Base-by-base conservation (phyloP, 2,888 invertebrate species). In the Hedychridium roseum region DNA sequence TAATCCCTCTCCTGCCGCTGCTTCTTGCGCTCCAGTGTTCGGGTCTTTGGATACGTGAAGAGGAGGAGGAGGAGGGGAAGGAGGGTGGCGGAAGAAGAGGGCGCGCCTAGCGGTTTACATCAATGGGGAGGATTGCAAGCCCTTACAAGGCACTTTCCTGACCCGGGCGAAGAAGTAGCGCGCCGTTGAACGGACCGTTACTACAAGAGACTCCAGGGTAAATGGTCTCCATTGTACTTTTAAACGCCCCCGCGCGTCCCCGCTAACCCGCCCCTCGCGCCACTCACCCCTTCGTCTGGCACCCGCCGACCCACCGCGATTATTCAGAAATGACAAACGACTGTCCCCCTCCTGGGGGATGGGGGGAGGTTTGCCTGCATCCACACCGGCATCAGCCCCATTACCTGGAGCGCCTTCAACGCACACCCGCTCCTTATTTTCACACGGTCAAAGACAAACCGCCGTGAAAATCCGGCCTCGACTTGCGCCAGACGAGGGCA, bases 251-350 rank as follows among this genome's bases (percentile, higher is more conserved):
- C 47, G 50, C 56, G 43, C 51, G 3, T n/a, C 39, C 14, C 15
- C 17, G 27, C 26, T 38, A 15, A 15, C 27, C 27, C 28, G 12
- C 14, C 31, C 5, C 31, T 16, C 4, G 6, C 15, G 3, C 45
- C 12, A 18, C 17, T 26, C 40, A 17, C 35, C 23, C 27, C 20
- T 46, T 34, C 27, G n/a, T n/a, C n/a, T n/a, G n/a, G n/a, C 35
- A 39, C 43, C 45, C 37, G 37, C 42, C 40, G 50, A 60, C 57
- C 57, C 65, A 60, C 48, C 47, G 56, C 66, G 66, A 73, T 73
- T 73, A 73, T 70, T 73, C 70, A 69, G 54, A 63, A 65, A 71
- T 71, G 71, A 73, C 67, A 71, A 71, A 72, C 66, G 71, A 70
- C 59, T 62, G 58, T 58, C 59, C 60, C n/a, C 60, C 53, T 58